Conservation (phyloP, 2,888 invertebrate species). For the Eulithis prunata region DNA sequence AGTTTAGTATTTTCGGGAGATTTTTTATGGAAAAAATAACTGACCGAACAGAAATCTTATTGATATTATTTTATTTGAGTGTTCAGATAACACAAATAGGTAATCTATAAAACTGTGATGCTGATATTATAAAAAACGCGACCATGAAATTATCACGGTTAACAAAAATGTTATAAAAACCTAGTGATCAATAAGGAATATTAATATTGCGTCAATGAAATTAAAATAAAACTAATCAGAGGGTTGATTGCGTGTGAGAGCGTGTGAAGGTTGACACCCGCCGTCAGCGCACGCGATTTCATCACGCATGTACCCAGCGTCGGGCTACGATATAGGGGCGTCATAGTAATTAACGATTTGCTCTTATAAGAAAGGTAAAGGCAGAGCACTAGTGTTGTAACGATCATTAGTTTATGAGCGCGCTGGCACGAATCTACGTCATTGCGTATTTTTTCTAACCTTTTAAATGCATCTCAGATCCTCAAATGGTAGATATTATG, state of each 20-base stretch:
- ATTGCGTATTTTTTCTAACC: no score
- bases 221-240: conserved; percentile 20
- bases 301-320: conserved; percentile 47
- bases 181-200: conserved; percentile 10
- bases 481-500: not conserved
- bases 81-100: no score
- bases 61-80: no score
- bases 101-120: no score
- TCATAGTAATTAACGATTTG: conserved; percentile 31
- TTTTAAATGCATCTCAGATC: no score
- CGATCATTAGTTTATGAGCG: no score
- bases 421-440: no score
- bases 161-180: not conserved
- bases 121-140: no score
- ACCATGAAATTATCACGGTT: not conserved
- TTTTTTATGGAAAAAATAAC: no score
- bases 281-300: conserved; percentile 64
- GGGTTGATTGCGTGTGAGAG: conserved; percentile 64
- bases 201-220: conserved; percentile 11
- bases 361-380: not conserved
- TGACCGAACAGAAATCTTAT: no score
- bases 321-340: conserved; percentile 33
- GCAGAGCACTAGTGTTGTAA: no score
- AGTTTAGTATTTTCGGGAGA: no score
- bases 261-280: conserved; percentile 76